phyloP scores from a whole-genome alignment of 2,797 vertebrate species.

The Craterocephalus amniculus region DNA sequence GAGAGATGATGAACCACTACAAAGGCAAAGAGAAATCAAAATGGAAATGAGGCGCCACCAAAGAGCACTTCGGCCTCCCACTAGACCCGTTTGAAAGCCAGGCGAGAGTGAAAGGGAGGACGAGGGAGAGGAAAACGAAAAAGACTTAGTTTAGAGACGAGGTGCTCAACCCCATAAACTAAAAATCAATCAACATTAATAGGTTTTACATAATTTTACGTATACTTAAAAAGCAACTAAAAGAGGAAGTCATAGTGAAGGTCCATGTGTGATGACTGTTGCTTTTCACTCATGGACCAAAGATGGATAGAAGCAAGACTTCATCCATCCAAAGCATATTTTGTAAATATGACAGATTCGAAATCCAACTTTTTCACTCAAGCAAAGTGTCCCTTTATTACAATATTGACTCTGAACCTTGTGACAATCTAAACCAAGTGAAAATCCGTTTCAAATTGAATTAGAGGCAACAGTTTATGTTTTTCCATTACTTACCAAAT shows the following conservation, averaged over 20 bases:
- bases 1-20: constrained; percentile 73
- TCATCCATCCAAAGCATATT: not conserved
- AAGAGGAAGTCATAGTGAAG: not conserved
- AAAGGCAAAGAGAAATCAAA: constrained; percentile 79
- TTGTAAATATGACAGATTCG: not conserved
- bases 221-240: not conserved
- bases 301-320: not conserved
- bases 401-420: not conserved
- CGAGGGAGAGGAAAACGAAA: constrained; percentile 2
- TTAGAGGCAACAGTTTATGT: not conserved
- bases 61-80: constrained; percentile 64
- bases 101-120: constrained; percentile 31
- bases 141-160: constrained; percentile 5
- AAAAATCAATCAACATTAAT: not conserved
- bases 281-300: not conserved
- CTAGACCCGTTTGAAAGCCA: constrained; percentile 64
- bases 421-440: not conserved
- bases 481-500: not conserved
- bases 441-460: not conserved
- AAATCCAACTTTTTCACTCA: not conserved
- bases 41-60: constrained; percentile 77
- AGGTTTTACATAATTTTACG: not conserved
- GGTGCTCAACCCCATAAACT: constrained; percentile 9
- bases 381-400: too few species aligned
- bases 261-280: not conserved